Evolutionary conservation across 2,113 vertebrate species (phyloP).

Genomic region (Odocoileus hemionus): DNA sequence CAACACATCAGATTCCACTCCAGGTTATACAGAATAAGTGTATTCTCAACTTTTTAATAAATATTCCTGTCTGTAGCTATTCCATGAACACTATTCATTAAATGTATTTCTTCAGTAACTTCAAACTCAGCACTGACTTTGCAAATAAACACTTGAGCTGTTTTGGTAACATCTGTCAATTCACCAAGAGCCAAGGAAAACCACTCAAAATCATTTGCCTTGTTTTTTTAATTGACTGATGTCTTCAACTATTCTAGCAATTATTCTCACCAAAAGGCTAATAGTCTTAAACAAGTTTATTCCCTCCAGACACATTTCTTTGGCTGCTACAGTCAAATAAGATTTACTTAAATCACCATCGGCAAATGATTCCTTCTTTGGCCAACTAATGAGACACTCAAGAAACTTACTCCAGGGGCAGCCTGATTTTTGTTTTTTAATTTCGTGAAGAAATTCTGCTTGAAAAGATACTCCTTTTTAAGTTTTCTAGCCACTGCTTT

Average conservation of each 20-base stretch:
- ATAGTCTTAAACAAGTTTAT: slow-evolving; percentile 51
- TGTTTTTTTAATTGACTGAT: slow-evolving; percentile 43
- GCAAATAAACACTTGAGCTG: background rate
- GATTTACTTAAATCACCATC: background rate
- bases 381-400: slow-evolving; percentile 10
- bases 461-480: background rate
- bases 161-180: slow-evolving; percentile 12
- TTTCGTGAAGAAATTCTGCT: background rate
- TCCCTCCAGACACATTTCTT: slow-evolving; percentile 42
- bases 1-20: background rate
- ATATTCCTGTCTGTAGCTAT: background rate
- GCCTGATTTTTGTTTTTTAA: background rate
- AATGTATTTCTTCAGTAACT: slow-evolving; percentile 23
- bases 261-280: slow-evolving; percentile 30
- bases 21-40: background rate
- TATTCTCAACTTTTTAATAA: background rate
- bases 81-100: background rate
- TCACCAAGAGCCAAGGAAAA: slow-evolving; percentile 51
- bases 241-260: slow-evolving; percentile 21
- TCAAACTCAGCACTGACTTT: background rate
- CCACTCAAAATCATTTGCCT: slow-evolving; percentile 14
- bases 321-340: background rate
- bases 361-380: background rate
- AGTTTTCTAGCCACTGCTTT: background rate
- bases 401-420: background rate